Base-by-base conservation (phyloP, 2,888 invertebrate genomes). In the Anthoptus insignis region DNA sequence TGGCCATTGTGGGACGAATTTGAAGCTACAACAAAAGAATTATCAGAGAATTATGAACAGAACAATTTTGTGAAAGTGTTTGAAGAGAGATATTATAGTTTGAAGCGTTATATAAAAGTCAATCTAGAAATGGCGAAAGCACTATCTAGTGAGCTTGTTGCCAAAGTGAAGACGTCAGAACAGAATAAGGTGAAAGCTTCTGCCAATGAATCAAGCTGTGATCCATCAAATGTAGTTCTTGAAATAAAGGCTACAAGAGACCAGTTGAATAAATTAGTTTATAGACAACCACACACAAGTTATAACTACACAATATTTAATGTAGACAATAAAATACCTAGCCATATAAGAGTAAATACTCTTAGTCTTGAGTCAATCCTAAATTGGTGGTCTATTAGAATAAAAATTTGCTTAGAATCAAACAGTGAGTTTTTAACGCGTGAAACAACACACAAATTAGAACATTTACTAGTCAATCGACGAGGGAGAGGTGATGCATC, bases 1-100 rank as follows among this genome's bases (percentile, higher is more conserved):
- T 89, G 89, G 89, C 87, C 89, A 0, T 77, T 82, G 19, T 89
- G 89, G 89, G 84, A 89, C 13, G 79, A 80, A 0, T 79, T 89
- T 13, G 87, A 88, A 13, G 5, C 14, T 1, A 50, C 50, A 0
- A 50, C 49, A 0, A 64, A 64, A 34, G 22, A 8, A 0, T 14
- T 50, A 3, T 24, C 24, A 1, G 16, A 7, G 5, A 37, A 27
- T 3, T 27, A 29, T 1, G 39, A 57, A 6, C 13, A 50, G 14
- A 11, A 24, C 3, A 1, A 8, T 2, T 42, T 64, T 9, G 14
- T n/a, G 1, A 57, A 29, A 19, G 11, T 50, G 1, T 9, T 64
- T 14, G 22, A 57, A 27, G 7, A n/a, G 2, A 24, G 22, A 39
- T 50, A 57, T 32, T 22, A 27, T 1, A 34, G 27, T 11, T 27